These are phyloP conservation scores for Eidolon dupreanum DNA, from an alignment of 2,797 vertebrate genomes.

Conservation along the genomic window DNA sequence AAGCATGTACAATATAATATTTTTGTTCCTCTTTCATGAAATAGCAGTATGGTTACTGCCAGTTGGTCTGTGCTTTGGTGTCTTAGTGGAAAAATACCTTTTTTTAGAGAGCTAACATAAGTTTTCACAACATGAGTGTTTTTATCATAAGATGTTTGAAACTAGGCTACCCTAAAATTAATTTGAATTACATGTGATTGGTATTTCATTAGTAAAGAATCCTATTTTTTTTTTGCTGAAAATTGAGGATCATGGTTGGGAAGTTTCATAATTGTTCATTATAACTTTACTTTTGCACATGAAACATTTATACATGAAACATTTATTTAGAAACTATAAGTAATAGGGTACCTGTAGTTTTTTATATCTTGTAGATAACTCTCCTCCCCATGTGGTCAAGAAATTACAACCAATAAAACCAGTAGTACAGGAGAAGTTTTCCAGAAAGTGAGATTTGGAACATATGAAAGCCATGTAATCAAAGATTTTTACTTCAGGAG, in stretches of 20 bases:
- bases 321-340: background rate
- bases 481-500: background rate
- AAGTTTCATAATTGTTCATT: background rate
- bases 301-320: background rate
- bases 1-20: background rate
- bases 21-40: background rate
- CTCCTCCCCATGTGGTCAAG: background rate
- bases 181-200: background rate
- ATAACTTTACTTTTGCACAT: background rate
- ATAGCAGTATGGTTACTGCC: background rate
- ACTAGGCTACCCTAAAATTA: background rate
- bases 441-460: background rate
- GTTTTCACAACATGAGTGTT: background rate
- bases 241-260: background rate
- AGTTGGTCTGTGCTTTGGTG: background rate
- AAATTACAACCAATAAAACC: background rate
- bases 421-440: background rate
- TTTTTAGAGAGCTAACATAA: background rate
- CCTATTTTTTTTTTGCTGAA: background rate
- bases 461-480: background rate
- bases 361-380: conserved; percentile 1
- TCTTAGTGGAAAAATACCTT: background rate
- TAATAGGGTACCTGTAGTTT: background rate
- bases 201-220: background rate
- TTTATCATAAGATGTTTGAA: background rate